Percentiles rank a stretch among this genome's conserved stretches.
phyloP scores from a whole-genome alignment of 37 sponge, comb jelly and placozoan species.

The Oscarella lobularis region DNA sequence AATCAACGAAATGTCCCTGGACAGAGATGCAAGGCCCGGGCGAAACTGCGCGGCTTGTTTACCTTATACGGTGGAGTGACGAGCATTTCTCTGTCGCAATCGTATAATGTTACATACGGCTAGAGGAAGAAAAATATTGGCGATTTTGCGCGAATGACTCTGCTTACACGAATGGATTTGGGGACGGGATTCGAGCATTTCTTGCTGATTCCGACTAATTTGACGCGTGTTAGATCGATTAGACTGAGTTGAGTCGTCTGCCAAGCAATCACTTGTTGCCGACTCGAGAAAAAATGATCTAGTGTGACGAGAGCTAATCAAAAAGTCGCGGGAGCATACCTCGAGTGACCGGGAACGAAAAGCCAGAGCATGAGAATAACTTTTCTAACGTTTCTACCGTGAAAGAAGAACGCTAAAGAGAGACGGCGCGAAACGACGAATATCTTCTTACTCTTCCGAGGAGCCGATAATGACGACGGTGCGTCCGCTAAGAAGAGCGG shows the following conservation, averaged over 20 bases:
- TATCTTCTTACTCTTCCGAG: neutral
- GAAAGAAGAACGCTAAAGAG: too few species aligned
- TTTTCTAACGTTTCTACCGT: neutral
- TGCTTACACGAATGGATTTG: neutral
- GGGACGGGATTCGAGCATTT: neutral
- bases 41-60: too few species aligned
- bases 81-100: neutral
- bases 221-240: neutral
- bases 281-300: neutral
- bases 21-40: too few species aligned
- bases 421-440: too few species aligned
- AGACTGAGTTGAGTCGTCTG: neutral
- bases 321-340: neutral
- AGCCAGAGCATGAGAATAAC: neutral
- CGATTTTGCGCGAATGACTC: neutral
- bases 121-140: neutral
- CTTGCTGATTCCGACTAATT: neutral
- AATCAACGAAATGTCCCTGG: neutral
- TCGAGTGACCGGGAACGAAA: slow-evolving; percentile 1
- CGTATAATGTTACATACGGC: neutral
- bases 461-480: neutral
- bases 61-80: neutral
- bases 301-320: neutral
- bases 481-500: neutral
- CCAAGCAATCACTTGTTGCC: neutral